Conservation (phyloP, 2,113 vertebrate genomes). For the Podarcis raffonei region DNA sequence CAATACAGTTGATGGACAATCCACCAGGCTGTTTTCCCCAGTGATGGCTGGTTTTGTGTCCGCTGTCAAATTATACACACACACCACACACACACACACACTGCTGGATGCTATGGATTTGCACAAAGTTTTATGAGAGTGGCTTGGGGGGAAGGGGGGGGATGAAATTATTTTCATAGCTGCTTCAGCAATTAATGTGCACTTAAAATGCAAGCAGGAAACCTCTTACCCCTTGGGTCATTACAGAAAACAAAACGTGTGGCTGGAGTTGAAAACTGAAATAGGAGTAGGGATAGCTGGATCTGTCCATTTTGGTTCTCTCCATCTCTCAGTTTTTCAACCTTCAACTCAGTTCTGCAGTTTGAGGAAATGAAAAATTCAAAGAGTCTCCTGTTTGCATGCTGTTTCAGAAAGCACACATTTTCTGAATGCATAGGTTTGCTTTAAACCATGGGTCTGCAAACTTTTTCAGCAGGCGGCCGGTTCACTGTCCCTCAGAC, state of each 20-base stretch:
- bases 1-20: slow-evolving; percentile 13
- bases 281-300: too few species aligned
- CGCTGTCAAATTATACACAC: neutral
- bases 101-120: slow-evolving; percentile 26
- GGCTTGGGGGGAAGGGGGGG: neutral
- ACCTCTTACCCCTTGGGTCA: neutral
- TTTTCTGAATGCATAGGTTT: too few species aligned
- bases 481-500: too few species aligned
- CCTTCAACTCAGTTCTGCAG: too few species aligned
- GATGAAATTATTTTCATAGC: neutral
- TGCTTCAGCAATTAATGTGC: slow-evolving; percentile 26
- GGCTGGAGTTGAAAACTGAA: neutral
- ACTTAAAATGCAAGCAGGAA: neutral
- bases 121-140: slow-evolving; percentile 45
- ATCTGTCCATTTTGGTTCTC: too few species aligned
- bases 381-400: too few species aligned
- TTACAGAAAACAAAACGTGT: neutral
- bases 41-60: rapidly evolving
- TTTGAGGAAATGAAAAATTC: too few species aligned
- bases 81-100: too few species aligned
- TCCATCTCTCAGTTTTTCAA: too few species aligned
- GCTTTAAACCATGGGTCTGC: too few species aligned
- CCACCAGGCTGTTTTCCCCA: neutral
- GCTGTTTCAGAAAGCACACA: too few species aligned
- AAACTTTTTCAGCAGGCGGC: too few species aligned